These are phyloP conservation scores for Pentalonia nigronervosa DNA, from an alignment of 1,140 invertebrate species.

Conservation along the genomic window DNA sequence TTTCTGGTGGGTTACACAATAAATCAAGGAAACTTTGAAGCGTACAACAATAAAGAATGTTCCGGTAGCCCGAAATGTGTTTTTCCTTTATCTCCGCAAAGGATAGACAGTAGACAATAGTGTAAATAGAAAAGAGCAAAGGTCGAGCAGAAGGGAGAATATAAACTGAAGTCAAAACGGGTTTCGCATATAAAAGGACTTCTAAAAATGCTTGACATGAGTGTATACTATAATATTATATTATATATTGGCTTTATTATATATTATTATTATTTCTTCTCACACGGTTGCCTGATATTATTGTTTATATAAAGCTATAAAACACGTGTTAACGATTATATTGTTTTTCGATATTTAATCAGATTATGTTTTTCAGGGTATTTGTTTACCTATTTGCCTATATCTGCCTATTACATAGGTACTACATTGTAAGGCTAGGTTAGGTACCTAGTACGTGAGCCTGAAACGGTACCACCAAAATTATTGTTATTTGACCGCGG, in stretches of 20 bases:
- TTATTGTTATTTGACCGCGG: background rate
- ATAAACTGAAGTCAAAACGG: slow-evolving; percentile 3
- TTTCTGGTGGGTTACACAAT: slow-evolving; percentile 40
- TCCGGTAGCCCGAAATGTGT: slow-evolving; percentile 26
- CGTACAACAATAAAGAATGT: slow-evolving; percentile 37
- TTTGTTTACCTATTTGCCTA: background rate
- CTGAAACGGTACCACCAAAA: background rate
- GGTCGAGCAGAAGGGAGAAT: background rate
- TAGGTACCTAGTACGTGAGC: background rate
- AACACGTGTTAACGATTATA: background rate
- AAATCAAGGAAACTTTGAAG: slow-evolving; percentile 45
- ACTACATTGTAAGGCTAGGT: background rate
- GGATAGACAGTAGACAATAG: background rate
- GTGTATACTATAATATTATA: background rate
- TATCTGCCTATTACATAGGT: background rate
- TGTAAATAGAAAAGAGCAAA: slow-evolving; percentile 22
- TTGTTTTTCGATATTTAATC: background rate
- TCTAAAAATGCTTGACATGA: background rate
- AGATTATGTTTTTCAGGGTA: background rate
- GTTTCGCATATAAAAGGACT: background rate
- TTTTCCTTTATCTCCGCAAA: background rate
- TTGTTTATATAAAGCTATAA: background rate
- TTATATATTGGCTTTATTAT: background rate
- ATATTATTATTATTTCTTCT: background rate
- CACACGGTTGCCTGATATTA: background rate